These are phyloP conservation scores for Montipora sp. DNA, from an alignment of 64 coral and sea anemone species.

Conservation along the genomic window DNA sequence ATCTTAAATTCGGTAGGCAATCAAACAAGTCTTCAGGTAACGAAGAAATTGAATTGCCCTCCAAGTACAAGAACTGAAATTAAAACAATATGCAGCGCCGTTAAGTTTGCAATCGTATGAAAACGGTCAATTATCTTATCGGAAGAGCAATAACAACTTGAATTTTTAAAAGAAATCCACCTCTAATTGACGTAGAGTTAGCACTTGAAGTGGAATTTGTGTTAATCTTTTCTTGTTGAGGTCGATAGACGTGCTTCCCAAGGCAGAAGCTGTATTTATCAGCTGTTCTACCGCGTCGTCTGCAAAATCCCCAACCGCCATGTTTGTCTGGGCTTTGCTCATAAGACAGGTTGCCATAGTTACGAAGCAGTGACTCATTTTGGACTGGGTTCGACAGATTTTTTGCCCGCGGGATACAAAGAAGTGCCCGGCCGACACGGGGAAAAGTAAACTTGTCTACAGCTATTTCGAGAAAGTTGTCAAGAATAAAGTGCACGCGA, in stretches of 20 bases:
- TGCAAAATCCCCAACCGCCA: conserved; percentile 78
- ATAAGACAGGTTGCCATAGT: neutral
- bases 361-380: conserved; percentile 16
- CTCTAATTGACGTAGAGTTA: conserved; percentile 91
- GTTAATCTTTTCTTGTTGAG: conserved; percentile 82
- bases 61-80: conserved; percentile 92
- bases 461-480: too few relatives aligned
- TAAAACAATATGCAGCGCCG: neutral
- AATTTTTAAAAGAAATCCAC: conserved; percentile 10
- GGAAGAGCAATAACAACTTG: neutral
- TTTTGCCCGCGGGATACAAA: too few relatives aligned
- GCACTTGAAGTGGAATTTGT: conserved; percentile 80
- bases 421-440: too few relatives aligned
- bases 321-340: conserved; percentile 46
- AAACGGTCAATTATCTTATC: neutral
- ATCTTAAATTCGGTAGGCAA: conserved; percentile 86
- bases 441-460: too few relatives aligned
- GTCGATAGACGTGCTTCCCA: conserved; percentile 88
- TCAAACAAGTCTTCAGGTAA: conserved; percentile 89
- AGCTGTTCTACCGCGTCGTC: conserved; percentile 82
- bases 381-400: neutral
- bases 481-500: too few relatives aligned
- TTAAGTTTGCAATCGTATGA: neutral
- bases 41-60: conserved; percentile 79
- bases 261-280: conserved; percentile 86